Base-by-base conservation (phyloP, 2,888 invertebrate genomes). In the Epistrophe grossulariae region DNA sequence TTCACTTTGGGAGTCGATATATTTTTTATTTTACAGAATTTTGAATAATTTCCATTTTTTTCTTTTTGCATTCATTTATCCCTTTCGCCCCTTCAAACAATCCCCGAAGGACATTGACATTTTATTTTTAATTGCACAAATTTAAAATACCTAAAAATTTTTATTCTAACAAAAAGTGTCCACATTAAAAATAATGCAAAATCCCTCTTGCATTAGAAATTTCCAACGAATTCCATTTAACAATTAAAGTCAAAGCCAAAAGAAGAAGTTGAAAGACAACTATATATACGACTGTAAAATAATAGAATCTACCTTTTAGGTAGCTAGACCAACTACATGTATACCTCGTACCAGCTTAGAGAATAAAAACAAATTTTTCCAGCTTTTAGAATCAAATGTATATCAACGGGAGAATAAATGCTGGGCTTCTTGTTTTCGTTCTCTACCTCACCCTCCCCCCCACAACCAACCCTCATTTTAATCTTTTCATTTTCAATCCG, bases 401-500 rank as follows among this genome's bases (percentile, higher is more conserved):
- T 24, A 35, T 4, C 35, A 35, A 35, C 17, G 17, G 13, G 17
- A 7, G 17, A 35, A 59, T 35, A n/a, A 19, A 17, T 24, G 19
- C n/a, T 52, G 35, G 6, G 28, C 19, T 40, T 28, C 64, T 43
- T 35, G 24, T 24, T 24, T 3, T 43, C 43, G 24, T 24, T 24
- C 24, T 3, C 24, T 24, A 24, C 24, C 1, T 3, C 24, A 1
- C 24, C 24, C 24, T 24, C 24, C 24, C 19, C 19, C 15, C 15
- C 31, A 48, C 28, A 38, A 24, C 9, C 66, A 45, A 73, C 59
- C 73, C 71, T 43, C 48, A n/a, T 79, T 68, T 79, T 77, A 79
- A 79, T 83, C 73, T 73, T 68, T 83, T 84, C 68, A 83, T 74
- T 74, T 74, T 38, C 60, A 66, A 73, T 78, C 68, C 68, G 73